Evolutionary conservation across 2,113 vertebrate genomes (phyloP).

Genomic region (Chlamydotis undulata): DNA sequence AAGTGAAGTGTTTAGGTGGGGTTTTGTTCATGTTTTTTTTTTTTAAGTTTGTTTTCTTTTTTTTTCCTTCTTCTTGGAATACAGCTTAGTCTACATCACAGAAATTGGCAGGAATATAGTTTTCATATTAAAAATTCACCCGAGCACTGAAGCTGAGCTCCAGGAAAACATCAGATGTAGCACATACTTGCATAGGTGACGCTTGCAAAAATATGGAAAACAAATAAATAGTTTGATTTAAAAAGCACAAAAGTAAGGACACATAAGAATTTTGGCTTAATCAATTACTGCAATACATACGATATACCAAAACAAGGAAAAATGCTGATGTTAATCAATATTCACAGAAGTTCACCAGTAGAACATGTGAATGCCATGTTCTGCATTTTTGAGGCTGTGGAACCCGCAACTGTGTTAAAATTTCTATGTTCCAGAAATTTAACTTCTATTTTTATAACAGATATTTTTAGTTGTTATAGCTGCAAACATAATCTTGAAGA

Average conservation of each 20-base stretch:
- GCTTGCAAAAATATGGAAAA: background rate
- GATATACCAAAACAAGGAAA: background rate
- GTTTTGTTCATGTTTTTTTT: background rate
- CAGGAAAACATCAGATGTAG: background rate
- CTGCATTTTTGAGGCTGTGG: background rate
- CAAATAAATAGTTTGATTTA: background rate
- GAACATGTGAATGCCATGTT: background rate
- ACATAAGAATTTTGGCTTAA: background rate
- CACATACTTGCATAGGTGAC: background rate
- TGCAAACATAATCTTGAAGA: background rate
- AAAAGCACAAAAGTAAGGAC: background rate
- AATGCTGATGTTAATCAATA: background rate
- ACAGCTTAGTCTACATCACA: background rate
- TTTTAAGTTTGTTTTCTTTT: background rate
- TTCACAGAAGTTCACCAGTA: background rate
- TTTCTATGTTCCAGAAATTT: background rate
- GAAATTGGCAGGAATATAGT: background rate
- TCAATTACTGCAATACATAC: background rate
- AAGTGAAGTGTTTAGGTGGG: background rate
- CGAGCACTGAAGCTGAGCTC: background rate
- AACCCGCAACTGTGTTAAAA: background rate
- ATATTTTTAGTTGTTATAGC: background rate
- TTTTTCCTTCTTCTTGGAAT: background rate
- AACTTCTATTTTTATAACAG: background rate
- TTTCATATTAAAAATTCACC: constrained; percentile 4